Percentiles rank a stretch among this genome's conserved stretches.
Evolutionary conservation across 2,888 invertebrate genomes (phyloP).

Genomic region (Heliconius erato): DNA sequence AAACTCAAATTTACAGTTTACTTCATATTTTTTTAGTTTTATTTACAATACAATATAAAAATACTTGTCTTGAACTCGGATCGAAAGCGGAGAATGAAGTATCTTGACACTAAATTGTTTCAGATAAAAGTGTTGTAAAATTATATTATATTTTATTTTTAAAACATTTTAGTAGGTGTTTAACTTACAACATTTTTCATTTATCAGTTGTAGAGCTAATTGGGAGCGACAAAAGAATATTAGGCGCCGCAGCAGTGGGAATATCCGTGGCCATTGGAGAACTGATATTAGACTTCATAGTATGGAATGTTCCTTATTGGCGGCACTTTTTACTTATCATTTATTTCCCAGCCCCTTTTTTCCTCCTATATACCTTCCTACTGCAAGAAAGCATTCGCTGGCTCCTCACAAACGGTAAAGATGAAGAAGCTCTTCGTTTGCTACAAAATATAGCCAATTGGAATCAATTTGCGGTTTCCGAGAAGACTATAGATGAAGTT

Average conservation of each 20-base stretch:
- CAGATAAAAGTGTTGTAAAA: too few species aligned
- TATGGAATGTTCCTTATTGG: constrained; percentile 89
- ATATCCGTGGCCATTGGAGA: constrained; percentile 88
- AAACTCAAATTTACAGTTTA: too few species aligned
- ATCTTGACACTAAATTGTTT: too few species aligned
- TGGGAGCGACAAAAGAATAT: constrained; percentile 86
- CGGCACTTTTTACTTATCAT: constrained; percentile 85
- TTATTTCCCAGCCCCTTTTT: constrained; percentile 87
- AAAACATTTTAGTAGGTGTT: not conserved
- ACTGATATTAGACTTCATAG: constrained; percentile 86
- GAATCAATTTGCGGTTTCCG: constrained; percentile 86
- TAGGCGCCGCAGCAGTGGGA: constrained; percentile 88
- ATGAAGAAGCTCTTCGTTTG: constrained; percentile 73
- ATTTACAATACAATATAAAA: too few species aligned
- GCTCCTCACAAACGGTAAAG: constrained; percentile 87
- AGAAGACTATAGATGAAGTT: constrained; percentile 44
- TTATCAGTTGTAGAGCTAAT: constrained; percentile 57
- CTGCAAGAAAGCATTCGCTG: constrained; percentile 89
- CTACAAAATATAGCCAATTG: constrained; percentile 82
- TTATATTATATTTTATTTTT: not conserved
- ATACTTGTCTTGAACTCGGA: too few species aligned
- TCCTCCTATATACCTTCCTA: constrained; percentile 86
- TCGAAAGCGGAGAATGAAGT: too few species aligned
- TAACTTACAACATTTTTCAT: not conserved
- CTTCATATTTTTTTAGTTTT: too few species aligned